Conservation (phyloP, 2,888 invertebrate species). For the Pocota personata region DNA sequence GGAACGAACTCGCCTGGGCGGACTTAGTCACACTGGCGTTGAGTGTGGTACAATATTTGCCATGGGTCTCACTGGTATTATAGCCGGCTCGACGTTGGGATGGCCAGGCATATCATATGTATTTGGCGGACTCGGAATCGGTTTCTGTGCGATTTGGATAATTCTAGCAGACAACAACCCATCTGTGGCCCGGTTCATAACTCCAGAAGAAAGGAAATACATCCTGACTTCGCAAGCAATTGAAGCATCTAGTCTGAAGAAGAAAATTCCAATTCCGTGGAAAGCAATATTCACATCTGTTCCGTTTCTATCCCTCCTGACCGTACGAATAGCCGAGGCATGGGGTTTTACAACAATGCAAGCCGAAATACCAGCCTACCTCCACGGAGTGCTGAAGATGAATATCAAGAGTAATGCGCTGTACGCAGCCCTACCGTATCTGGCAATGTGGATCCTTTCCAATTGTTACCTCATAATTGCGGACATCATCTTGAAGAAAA, state of each 20-base stretch:
- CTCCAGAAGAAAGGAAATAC: constrained; percentile 83
- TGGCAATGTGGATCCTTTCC: constrained; percentile 74
- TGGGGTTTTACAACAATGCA: constrained; percentile 88
- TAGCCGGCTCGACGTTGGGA: constrained; percentile 84
- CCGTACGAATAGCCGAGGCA: constrained; percentile 85
- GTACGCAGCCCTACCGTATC: constrained; percentile 83
- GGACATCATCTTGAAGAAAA: constrained; percentile 37
- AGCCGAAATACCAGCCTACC: constrained; percentile 86
- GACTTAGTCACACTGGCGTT: constrained; percentile 84
- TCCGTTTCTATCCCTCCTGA: constrained; percentile 85
- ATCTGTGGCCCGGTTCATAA: constrained; percentile 83
- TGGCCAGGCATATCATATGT: constrained; percentile 87
- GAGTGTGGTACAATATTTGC: constrained; percentile 86
- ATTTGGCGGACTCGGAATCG: constrained; percentile 83
- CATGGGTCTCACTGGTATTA: constrained; percentile 85
- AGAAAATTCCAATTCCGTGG: constrained; percentile 85
- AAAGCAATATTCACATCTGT: constrained; percentile 85
- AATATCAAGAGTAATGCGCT: constrained; percentile 84
- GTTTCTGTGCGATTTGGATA: constrained; percentile 83
- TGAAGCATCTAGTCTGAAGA: constrained; percentile 74
- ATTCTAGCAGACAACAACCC: constrained; percentile 85
- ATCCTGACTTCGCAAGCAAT: constrained; percentile 80
- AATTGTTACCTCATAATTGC: constrained; percentile 38
- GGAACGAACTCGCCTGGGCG: constrained; percentile 86
- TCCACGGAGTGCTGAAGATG: constrained; percentile 85